Evolutionary conservation across 1,140 invertebrate genomes (phyloP).

Genomic region (Chelonus insularis): DNA sequence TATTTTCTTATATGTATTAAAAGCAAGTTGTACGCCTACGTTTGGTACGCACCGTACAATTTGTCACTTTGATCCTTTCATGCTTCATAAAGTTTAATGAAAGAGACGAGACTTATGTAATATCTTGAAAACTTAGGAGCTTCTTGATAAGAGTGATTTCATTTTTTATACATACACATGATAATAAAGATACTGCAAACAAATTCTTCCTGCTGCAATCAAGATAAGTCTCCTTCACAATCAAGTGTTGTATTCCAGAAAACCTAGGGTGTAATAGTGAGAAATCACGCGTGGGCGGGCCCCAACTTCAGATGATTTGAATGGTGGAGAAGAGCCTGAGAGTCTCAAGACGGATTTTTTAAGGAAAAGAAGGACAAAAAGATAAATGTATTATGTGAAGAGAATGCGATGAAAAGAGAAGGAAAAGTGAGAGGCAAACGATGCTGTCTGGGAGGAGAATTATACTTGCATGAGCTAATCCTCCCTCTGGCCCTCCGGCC

Average conservation of each 20-base stretch:
- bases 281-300: constrained; percentile 12
- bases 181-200: too few species aligned
- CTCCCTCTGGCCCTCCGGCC: constrained; percentile 6
- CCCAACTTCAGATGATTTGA: constrained; percentile 17
- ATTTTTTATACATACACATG: too few species aligned
- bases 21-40: too few species aligned
- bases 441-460: constrained; percentile 14
- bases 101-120: too few species aligned
- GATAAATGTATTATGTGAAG: background rate
- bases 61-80: too few species aligned
- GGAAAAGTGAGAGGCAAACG: constrained; percentile 6
- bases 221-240: too few species aligned
- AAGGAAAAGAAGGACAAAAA: background rate
- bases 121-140: too few species aligned
- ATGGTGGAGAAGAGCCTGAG: constrained; percentile 17
- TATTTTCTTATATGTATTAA: too few species aligned
- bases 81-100: too few species aligned
- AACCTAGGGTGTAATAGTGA: constrained; percentile 2
- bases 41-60: too few species aligned
- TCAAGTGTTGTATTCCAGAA: background rate
- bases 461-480: constrained; percentile 21
- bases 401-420: background rate
- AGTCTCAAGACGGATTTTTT: background rate
- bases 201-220: too few species aligned
- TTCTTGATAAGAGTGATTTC: too few species aligned